Base-by-base conservation (phyloP, 2,888 invertebrate genomes). In the Monochamus alternatus region DNA sequence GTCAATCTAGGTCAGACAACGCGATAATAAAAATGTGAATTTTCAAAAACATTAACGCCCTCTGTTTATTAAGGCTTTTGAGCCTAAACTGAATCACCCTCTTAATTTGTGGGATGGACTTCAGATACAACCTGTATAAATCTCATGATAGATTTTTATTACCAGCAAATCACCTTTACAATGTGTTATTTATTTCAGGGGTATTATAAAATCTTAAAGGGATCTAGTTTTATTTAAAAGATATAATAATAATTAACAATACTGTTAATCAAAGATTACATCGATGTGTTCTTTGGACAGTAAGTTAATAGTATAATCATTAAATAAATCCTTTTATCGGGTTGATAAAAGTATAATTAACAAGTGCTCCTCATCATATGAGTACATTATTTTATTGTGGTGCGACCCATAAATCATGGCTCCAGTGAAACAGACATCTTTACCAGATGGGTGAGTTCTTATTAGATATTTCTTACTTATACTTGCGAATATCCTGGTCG, bases 391-490 rank as follows among this genome's bases (percentile, higher is more conserved):
- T 47, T 64, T 30, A 14, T 64, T 22, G 30, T 31, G 47, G 3
- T 64, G 8, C 47, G 22, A 47, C 30, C 38, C 38, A 38, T 38
- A 22, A 44, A 63, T 22, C 44, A 64, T 64, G 64, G 44, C 47
- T 64, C 47, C 47, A 30, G 64, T 47, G 47, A 51, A 64, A 64
- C 22, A 9, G 10, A 22, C 47, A 47, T 22, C 10, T 30, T 47
- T n/a, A 60, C 38, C 64, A 47, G 8, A 64, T 64, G 64, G 14
- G 64, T 64, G 22, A 64, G 64, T 64, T 47, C 44, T 44, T 47
- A 12, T 47, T 22, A 60, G 64, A 30, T 64, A 38, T 12, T 47
- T 60, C 10, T 22, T 64, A 5, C 5, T 64, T 1, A 64, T 44
- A 30, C 22, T 64, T 51, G 22, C 4, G 14, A n/a, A 22, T 10